A percentile compares a stretch with the other conserved stretches of the same genome.
Evolutionary conservation across 2,113 vertebrate genomes (phyloP).

Genomic region (Tricholaema leucomelas): DNA sequence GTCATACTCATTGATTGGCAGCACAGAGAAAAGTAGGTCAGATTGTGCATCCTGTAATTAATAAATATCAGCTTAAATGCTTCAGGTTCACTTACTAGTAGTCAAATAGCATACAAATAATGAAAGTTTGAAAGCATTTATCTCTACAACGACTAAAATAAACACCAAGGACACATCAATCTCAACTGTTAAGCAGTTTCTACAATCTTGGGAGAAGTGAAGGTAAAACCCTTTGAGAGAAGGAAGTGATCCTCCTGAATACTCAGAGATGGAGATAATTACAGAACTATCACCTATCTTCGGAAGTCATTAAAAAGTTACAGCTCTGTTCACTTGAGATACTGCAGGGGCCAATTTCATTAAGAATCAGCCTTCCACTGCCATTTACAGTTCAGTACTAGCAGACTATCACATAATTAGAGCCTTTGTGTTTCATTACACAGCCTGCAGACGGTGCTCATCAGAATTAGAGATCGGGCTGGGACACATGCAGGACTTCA

Average conservation of each 20-base stretch:
- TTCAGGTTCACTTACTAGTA: neutral
- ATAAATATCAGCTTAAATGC: constrained; percentile 6
- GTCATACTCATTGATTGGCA: neutral
- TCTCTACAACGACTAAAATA: neutral
- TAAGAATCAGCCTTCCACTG: neutral
- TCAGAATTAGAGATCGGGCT: neutral
- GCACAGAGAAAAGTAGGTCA: constrained; percentile 55
- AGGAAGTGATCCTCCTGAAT: neutral
- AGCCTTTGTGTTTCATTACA: neutral
- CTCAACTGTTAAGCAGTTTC: neutral
- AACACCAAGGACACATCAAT: neutral
- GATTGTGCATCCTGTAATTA: neutral
- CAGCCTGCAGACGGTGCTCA: neutral
- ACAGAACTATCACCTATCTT: neutral
- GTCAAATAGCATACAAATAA: neutral
- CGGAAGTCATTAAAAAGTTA: constrained; percentile 39
- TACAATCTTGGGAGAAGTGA: neutral
- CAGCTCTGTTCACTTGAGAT: neutral
- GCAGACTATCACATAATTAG: constrained; percentile 5
- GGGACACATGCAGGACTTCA: neutral
- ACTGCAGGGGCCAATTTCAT: neutral
- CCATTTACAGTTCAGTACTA: neutral
- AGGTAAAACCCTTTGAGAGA: neutral
- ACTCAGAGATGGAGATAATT: neutral
- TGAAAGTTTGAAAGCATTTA: neutral